Base-by-base conservation (phyloP, 2,797 vertebrate species). In the Oophaga sylvatica region DNA sequence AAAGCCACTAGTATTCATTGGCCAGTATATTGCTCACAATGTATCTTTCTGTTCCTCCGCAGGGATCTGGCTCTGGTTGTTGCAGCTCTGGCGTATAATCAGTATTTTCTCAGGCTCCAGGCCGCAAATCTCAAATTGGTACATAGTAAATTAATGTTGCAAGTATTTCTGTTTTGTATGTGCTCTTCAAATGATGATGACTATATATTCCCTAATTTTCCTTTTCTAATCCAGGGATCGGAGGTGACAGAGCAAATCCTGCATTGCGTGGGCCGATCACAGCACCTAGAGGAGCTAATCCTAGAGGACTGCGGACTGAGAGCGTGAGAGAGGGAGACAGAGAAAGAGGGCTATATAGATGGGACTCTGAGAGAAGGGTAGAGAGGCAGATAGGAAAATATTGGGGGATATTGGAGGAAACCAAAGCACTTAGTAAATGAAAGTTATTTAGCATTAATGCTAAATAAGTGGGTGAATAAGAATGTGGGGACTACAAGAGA, bases 221-320 rank as follows among this genome's bases (percentile, higher is more conserved):
- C 53, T 57, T 60, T 63, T 75, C 3, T 10, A 13, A 53, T 56
- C 1, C 91, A 98, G 97, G 96, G 96, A 62, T 97, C 97, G 0
- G 97, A 98, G 94, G 97, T 98, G 45, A 95, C 97, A 81, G 97
- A 98, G 90, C 97, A 98, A 94, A 95, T 97, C 65, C 93, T 98
- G 83, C 97, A 97, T 92, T 96, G 97, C 1, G 92, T 98, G 91
- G 97, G 96, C 94, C 97, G 97, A 91, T 97, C 97, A 67, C 97
- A 96, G 93, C 96, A 96, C 90, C 93, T 98, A 65, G 97, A 98
- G 93, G 97, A 98, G 92, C 92, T 98, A 91, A 97, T 96, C 45
- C 93, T 98, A 95, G 97, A 98, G 94, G 98, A 97, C 0, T 94
- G 95, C 0, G 97, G 97, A 73, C 96, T 98, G 87, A 97, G 97